A percentile compares a stretch with the other conserved stretches of the same genome.
Evolutionary conservation across 2,113 vertebrate species (phyloP).

Genomic region (Ammodytes marinus): DNA sequence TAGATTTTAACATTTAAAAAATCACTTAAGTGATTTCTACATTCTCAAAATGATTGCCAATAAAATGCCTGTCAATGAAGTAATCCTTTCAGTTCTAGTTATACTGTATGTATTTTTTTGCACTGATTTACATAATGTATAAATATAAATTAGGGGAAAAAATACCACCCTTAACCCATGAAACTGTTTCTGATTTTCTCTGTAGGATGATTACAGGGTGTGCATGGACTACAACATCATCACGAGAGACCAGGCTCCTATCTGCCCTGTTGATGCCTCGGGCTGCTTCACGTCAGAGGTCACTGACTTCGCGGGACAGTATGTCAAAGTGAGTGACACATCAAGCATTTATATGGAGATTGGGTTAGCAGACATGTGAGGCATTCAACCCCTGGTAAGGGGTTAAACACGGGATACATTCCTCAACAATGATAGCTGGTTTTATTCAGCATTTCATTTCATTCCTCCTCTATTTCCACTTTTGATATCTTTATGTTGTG

Average conservation of each 20-base stretch:
- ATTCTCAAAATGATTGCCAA: background rate
- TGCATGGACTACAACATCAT: slow-evolving; percentile 95
- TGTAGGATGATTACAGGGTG: slow-evolving; percentile 94
- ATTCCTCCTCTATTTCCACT: slow-evolving; percentile 22
- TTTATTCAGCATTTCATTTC: slow-evolving; percentile 38
- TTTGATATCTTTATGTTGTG: slow-evolving; percentile 11
- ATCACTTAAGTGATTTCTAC: background rate
- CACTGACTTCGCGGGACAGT: slow-evolving; percentile 94
- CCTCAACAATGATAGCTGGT: slow-evolving; percentile 7
- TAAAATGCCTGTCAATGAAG: background rate
- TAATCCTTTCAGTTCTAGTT: background rate
- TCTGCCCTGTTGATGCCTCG: slow-evolving; percentile 96
- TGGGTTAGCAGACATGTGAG: slow-evolving; percentile 46
- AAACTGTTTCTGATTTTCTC: slow-evolving; percentile 35
- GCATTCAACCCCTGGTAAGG: slow-evolving; percentile 9
- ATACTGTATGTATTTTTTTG: background rate
- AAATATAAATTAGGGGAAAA: background rate
- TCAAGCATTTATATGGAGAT: slow-evolving; percentile 63
- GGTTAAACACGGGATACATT: slow-evolving; percentile 20
- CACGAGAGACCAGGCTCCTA: slow-evolving; percentile 92
- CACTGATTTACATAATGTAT: background rate
- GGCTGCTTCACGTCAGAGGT: slow-evolving; percentile 97
- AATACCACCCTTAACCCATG: background rate
- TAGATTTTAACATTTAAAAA: too few relatives aligned
- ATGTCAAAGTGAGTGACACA: slow-evolving; percentile 93